Evolutionary conservation across 2,888 invertebrate species (phyloP).

Genomic region (Eupelmus urozonus): DNA sequence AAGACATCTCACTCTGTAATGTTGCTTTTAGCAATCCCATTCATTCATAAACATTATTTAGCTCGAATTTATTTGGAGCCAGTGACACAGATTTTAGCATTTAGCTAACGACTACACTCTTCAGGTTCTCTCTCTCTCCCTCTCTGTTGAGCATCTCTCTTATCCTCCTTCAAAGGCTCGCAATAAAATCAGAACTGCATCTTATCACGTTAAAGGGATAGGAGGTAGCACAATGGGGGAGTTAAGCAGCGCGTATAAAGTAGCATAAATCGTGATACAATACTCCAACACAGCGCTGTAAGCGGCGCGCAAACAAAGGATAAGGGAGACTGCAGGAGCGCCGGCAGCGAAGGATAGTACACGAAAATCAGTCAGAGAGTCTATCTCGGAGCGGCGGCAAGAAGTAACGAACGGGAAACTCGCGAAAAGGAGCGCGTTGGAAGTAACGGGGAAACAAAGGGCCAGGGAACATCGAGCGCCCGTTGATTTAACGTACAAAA

Average conservation of each 20-base stretch:
- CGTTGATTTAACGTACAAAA: conserved; percentile 51
- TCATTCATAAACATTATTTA: not conserved
- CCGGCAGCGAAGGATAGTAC: conserved; percentile 4
- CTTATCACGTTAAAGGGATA: conserved; percentile 30
- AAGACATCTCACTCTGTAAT: no score
- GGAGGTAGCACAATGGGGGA: conserved; percentile 15
- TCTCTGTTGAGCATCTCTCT: not conserved
- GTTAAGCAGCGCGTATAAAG: conserved; percentile 47
- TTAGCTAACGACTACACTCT: not conserved
- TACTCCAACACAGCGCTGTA: conserved; percentile 19
- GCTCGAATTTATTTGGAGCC: not conserved
- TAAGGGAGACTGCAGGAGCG: no score
- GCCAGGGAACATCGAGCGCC: conserved; percentile 35
- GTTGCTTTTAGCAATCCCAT: not conserved
- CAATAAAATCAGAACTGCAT: conserved; percentile 36
- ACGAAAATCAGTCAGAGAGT: conserved; percentile 30
- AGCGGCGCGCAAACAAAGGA: conserved; percentile 30
- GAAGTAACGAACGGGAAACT: conserved; percentile 47
- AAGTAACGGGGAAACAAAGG: conserved; percentile 7
- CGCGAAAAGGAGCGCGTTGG: not conserved
- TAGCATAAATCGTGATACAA: conserved; percentile 42
- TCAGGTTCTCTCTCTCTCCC: not conserved
- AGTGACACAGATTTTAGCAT: conserved; percentile 31
- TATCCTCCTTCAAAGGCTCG: not conserved
- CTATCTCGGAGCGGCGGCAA: not conserved